Base-by-base conservation (phyloP, 2,888 invertebrate species). In the Ophonus ardosiacus region DNA sequence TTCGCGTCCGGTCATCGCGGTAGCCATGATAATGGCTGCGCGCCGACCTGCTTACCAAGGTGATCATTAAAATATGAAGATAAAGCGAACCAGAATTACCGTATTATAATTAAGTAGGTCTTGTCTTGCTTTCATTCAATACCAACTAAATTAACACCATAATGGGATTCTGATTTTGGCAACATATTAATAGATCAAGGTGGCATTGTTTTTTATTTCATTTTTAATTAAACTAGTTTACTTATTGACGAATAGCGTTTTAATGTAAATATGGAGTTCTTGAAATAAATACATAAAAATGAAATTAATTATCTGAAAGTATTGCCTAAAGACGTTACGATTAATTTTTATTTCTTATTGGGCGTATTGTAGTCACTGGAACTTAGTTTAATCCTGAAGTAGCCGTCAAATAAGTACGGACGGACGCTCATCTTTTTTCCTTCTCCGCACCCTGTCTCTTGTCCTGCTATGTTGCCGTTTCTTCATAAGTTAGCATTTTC, bases 51-150 rank as follows among this genome's bases (percentile, higher is more conserved):
- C 17, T 74, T 74, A 74, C 38, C 71, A 74, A 74, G 71, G 71
- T 74, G 71, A 74, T 74, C 71, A 74, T 74, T 74, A 74, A 43
- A 43, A 74, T 43, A 74, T 74, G 71, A 74, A 74, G 71, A 74
- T 43, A 74, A 74, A 74, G 71, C 15, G 71, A 40, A 18, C 63
- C 63, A 63, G 43, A 74, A 74, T 43, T 74, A 43, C 40, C 71
- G 71, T 74, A 18, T 43, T 74, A 43, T 74, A 43, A 17, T 74
- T 74, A 74, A 74, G 71, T 74, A 74, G 71, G 71, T 74, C 71
- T 74, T 74, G 71, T 74, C 71, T 74, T 74, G 71, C 71, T 74
- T 74, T 74, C 71, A 74, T 74, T 74, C 40, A 8, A 10, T 40
- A n/a, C 13, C 0, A 6, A 40, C 15, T 15, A 38, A 68, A 38